phyloP scores from a whole-genome alignment of 2,888 invertebrate species.

The Philhelius pedissequus region DNA sequence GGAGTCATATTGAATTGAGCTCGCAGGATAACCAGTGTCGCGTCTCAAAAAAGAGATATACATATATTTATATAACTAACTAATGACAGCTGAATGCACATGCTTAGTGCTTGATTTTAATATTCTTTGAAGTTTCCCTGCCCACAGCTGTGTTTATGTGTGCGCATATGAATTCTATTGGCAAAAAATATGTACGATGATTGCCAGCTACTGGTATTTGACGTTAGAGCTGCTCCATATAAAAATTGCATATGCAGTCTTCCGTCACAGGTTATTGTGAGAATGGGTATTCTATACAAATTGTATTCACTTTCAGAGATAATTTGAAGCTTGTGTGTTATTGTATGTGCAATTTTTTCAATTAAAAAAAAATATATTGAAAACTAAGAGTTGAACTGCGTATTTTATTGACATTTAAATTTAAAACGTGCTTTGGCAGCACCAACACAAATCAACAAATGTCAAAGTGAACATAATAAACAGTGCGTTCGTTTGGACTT shows the following conservation, averaged over 20 bases:
- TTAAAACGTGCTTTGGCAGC: no score
- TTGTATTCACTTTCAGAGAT: background rate
- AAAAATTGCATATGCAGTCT: background rate
- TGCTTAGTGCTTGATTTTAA: constrained; percentile 27
- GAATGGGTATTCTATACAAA: background rate
- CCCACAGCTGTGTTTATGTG: background rate
- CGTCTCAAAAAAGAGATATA: background rate
- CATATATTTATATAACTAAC: background rate
- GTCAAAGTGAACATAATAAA: no score
- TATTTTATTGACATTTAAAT: no score
- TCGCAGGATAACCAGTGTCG: background rate
- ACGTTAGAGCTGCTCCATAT: background rate
- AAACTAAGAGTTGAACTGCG: no score
- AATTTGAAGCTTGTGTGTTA: background rate
- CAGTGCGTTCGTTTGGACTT: no score
- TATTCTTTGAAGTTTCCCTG: constrained; percentile 2
- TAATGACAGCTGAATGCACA: background rate
- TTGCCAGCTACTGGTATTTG: constrained; percentile 32
- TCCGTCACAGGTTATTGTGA: background rate
- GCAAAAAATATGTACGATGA: constrained; percentile 15
- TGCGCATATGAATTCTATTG: constrained; percentile 8
- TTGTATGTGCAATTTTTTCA: background rate
- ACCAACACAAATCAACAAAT: no score
- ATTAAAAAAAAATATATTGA: no score
- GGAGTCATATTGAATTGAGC: background rate